Evolutionary conservation across 2,888 invertebrate genomes (phyloP), one percentile per base, ranked within the genome.

Genomic region (Chymomyza caudatula): DNA sequence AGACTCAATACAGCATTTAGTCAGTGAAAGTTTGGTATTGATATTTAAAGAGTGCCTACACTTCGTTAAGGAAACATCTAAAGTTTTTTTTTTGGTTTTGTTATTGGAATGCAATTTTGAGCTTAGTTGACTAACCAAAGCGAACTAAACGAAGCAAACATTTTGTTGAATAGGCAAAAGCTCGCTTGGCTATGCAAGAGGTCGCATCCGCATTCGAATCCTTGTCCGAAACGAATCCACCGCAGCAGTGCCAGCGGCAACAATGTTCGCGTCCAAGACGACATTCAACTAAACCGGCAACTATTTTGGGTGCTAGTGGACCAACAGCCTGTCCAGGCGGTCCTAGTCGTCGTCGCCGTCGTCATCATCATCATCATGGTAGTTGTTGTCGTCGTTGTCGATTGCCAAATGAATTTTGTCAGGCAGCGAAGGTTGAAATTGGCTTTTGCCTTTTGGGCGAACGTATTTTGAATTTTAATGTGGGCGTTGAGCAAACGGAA

Each of bases 391-490:
- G 53, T 43, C 37, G 42, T 13, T 51, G 74, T 70, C 71, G 80
- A 79, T 83, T 77, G 80, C 66, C 84, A 80, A 84, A 81, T 84
- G 81, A 81, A 73, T 81, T 84, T 73, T 65, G 71, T 71, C 81
- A 84, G 69, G 65, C 81, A 80, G 78, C 76, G 74, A 68, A 80
- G 78, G 81, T 80, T 80, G 79, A 80, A 80, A 79, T 79, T 80
- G 84, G 79, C 79, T 84, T 77, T 73, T 83, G 84, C 76, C 81
- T 80, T 77, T 79, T 69, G 81, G 29, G 76, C 72, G 65, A 73
- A 80, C 81, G 81, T 78, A 80, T 81, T 84, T 84, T 81, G 79
- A 80, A 80, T 80, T 84, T 81, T 78, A 84, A 80, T 84, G 78
- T 60, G 62, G 15, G 65, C 63, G 47, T 25, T 22, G 59, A 43